These are phyloP conservation scores for Spialia ferax DNA, from an alignment of 2,888 invertebrate genomes.

Conservation along the genomic window DNA sequence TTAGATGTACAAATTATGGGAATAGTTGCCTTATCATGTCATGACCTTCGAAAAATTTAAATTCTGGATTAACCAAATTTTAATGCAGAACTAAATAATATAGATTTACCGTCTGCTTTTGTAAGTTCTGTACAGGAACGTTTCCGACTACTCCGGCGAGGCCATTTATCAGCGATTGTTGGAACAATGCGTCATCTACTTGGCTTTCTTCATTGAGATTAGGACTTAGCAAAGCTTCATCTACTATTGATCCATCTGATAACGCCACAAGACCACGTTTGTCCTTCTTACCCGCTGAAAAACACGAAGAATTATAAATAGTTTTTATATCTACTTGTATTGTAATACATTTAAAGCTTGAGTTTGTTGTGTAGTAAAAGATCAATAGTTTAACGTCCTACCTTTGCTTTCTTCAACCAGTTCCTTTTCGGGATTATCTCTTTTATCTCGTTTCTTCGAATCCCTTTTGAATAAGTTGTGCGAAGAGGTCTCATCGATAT, in stretches of 20 bases:
- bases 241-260: conserved; percentile 89
- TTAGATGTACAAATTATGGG: too few species aligned
- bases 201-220: conserved; percentile 62
- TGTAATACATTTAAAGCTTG: neutral
- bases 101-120: conserved; percentile 85
- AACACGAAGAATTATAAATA: conserved; percentile 34
- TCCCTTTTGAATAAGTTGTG: conserved; percentile 85
- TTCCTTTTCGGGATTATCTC: conserved; percentile 81
- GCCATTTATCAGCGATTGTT: conserved; percentile 87
- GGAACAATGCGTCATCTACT: conserved; percentile 73
- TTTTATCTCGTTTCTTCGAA: conserved; percentile 75
- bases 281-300: conserved; percentile 82
- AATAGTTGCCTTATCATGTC: too few species aligned
- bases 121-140: conserved; percentile 86
- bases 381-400: neutral
- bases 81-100: neutral
- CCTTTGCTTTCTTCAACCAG: conserved; percentile 55
- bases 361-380: neutral
- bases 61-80: neutral
- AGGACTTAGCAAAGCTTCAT: conserved; percentile 86
- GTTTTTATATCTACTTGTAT: neutral
- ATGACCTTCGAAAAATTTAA: neutral
- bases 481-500: conserved; percentile 82
- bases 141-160: conserved; percentile 91
- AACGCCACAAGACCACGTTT: conserved; percentile 89